A percentile compares a stretch with the other conserved stretches of the same genome.
phyloP scores from a whole-genome alignment of 2,797 vertebrate species.

The Enteromius anoplus region DNA sequence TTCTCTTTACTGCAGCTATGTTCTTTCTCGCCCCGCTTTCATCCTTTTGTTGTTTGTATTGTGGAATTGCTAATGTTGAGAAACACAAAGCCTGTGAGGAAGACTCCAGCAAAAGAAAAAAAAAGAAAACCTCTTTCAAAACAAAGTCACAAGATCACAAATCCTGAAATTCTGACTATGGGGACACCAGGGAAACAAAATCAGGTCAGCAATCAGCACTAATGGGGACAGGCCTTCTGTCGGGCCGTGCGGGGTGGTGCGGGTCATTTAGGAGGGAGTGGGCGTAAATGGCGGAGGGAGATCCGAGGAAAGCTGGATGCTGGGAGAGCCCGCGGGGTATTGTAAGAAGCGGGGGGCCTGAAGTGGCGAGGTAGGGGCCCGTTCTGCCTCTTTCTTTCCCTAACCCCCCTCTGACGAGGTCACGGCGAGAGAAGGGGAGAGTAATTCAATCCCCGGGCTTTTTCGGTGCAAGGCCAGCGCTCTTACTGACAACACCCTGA shows the following conservation, averaged over 20 bases:
- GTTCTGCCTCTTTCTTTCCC: slow-evolving; percentile 53
- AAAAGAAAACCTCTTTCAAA: slow-evolving; percentile 25
- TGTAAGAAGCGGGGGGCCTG: slow-evolving; percentile 50
- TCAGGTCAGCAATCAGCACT: slow-evolving; percentile 60
- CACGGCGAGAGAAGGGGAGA: slow-evolving; percentile 54
- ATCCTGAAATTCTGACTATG: slow-evolving; percentile 57
- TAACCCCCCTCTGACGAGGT: slow-evolving; percentile 60
- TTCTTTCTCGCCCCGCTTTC: slow-evolving; percentile 21
- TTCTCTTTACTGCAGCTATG: slow-evolving; percentile 12
- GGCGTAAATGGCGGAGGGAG: slow-evolving; percentile 45
- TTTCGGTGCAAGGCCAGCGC: slow-evolving; percentile 59
- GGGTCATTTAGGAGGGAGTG: slow-evolving; percentile 54
- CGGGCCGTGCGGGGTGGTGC: slow-evolving; percentile 41
- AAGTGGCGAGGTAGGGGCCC: slow-evolving; percentile 38
- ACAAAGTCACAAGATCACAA: slow-evolving; percentile 58
- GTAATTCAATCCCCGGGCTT: slow-evolving; percentile 66
- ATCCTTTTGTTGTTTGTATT: slow-evolving; percentile 59
- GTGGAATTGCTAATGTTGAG: slow-evolving; percentile 58
- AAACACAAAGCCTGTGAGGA: slow-evolving; percentile 60
- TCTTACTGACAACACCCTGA: slow-evolving; percentile 62
- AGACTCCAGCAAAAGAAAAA: slow-evolving; percentile 11
- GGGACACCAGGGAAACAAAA: slow-evolving; percentile 54
- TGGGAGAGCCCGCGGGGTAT: slow-evolving; percentile 44
- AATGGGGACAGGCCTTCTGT: slow-evolving; percentile 55
- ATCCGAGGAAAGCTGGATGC: slow-evolving; percentile 50